Conservation (phyloP, 1,140 invertebrate genomes). For the Drosophila carrolli region DNA sequence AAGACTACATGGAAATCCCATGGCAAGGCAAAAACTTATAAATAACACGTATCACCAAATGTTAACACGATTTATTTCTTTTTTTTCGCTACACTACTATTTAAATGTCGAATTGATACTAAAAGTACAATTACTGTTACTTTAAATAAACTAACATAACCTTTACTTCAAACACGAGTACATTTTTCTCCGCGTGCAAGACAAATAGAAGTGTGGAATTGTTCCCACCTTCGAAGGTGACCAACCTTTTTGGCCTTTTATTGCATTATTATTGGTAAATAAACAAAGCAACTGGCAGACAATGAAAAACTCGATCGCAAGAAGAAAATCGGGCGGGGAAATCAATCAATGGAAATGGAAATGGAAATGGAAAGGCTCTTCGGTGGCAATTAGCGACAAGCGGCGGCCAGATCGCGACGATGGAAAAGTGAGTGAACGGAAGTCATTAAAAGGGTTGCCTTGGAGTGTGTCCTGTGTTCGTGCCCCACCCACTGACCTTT, state of each 20-base stretch:
- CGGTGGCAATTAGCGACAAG: conserved; percentile 56
- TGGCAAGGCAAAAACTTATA: too few relatives aligned
- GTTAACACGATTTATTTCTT: too few relatives aligned
- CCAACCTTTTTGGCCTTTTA: conserved; percentile 50
- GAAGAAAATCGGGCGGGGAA: conserved; percentile 20
- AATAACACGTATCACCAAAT: too few relatives aligned
- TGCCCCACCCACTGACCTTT: conserved; percentile 7
- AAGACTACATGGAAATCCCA: too few relatives aligned
- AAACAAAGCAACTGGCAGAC: conserved; percentile 39
- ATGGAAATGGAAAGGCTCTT: conserved; percentile 20
- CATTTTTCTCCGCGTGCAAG: background rate
- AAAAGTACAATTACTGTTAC: too few relatives aligned
- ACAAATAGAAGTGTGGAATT: background rate
- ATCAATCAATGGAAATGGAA: conserved; percentile 65
- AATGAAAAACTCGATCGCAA: conserved; percentile 21
- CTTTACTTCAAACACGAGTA: background rate
- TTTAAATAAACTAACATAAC: background rate
- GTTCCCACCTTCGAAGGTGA: too few relatives aligned
- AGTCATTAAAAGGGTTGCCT: conserved; percentile 76
- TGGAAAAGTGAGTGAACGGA: conserved; percentile 47
- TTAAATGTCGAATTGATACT: too few relatives aligned
- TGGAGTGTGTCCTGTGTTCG: conserved; percentile 23
- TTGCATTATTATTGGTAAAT: conserved; percentile 75
- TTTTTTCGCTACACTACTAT: too few relatives aligned
- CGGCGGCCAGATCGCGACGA: conserved; percentile 13